Percentiles rank a stretch among this genome's conserved stretches.
These are phyloP conservation scores for Eurypyga helias DNA, from an alignment of 2,113 vertebrate species.

Conservation along the genomic window DNA sequence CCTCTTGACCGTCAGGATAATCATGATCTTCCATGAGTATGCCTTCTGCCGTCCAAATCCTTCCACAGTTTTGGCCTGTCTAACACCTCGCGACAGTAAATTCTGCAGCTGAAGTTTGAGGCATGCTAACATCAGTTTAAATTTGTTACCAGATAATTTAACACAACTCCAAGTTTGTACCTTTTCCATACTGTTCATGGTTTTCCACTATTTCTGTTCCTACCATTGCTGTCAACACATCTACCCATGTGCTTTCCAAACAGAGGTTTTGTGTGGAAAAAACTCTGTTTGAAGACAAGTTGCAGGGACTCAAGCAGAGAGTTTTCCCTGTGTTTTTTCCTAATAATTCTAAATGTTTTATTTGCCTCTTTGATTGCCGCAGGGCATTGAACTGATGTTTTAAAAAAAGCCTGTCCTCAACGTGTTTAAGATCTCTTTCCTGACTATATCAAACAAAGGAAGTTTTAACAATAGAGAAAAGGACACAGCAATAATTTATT, in stretches of 20 bases:
- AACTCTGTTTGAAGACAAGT: neutral
- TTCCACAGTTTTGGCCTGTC: neutral
- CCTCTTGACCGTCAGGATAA: neutral
- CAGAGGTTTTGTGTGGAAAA: neutral
- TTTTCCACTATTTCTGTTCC: neutral
- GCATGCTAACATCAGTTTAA: neutral
- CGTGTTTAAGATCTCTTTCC: neutral
- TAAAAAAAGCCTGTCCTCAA: neutral
- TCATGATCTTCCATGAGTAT: neutral
- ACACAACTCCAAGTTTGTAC: neutral
- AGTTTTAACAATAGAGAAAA: conserved; percentile 18
- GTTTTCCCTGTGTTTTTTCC: neutral
- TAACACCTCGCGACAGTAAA: neutral
- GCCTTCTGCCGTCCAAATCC: neutral
- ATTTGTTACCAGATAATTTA: neutral
- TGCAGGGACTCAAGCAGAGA: neutral
- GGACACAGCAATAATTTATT: neutral
- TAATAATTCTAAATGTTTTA: conserved; percentile 11
- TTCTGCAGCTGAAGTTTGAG: neutral
- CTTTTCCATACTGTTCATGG: neutral
- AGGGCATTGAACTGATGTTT: neutral
- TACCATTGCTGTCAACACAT: neutral
- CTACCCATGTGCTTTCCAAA: neutral
- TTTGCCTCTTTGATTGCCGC: conserved; percentile 15
- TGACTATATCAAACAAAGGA: neutral